Evolutionary conservation across 2,113 vertebrate genomes (phyloP), one percentile per base, ranked within the genome.

Genomic region (Larimichthys polyactis): DNA sequence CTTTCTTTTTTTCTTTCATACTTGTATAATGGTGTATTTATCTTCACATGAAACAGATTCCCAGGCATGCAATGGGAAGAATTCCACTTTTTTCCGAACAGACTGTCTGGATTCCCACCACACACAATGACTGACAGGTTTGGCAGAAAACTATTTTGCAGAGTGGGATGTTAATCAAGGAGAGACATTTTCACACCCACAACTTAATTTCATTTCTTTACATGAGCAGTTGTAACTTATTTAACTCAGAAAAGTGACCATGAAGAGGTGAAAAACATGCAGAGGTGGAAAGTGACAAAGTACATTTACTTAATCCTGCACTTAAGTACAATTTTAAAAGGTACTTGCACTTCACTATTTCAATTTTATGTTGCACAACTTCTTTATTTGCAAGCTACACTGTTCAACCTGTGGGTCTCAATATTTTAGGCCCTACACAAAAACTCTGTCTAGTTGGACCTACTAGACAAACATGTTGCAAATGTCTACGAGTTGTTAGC

Each of bases 61-160:
- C 49, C 67, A 78, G 52, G 14, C 24, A 74, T 4, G 49, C 52
- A 75, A 57, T 48, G 57, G 58, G 36, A 83, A 84, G 59, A 78
- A 79, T 65, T 68, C 71, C 46, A 63, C n/a, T 62, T 79, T 74
- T 86, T 86, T 83, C 48, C 73, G 64, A 58, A 11, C 70, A 27
- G 54, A 58, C 3, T 55, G 46, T 77, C 51, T 83, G 46, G 29
- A 66, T 71, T 84, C 62, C 77, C 55, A 80, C 79, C 79, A 75
- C 44, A 73, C 29, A 73, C 36, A 71, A 15, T 64, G 58, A 80
- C 67, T 58, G 79, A 84, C 73, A 66, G 32, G 57, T 78, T 71
- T 71, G 74, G 66, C 66, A 70, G 63, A 40, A 65, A 87, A 69
- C 10, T 51, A 40, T 58, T 65, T 58, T 75, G n/a, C 36, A 77